Conservation (phyloP, 1,140 invertebrate species). For the Drosophila bocqueti region DNA sequence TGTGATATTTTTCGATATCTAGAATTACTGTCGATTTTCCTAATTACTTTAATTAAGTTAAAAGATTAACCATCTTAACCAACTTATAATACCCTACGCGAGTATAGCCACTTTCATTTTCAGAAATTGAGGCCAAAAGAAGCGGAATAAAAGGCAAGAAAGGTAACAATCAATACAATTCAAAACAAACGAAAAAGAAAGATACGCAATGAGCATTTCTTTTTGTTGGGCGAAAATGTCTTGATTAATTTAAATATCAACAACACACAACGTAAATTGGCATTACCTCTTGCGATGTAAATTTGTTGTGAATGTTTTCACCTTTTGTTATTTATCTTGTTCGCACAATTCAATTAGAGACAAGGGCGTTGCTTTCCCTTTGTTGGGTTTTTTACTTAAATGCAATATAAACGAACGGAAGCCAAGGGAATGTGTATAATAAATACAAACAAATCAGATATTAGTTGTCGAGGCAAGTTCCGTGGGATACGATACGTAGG, state of each 20-base stretch:
- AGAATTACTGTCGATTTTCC: too few species aligned
- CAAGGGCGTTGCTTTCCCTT: not conserved
- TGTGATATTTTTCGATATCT: too few species aligned
- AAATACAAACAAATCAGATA: slow-evolving; percentile 5
- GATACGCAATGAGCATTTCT: not conserved
- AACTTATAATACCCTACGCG: not conserved
- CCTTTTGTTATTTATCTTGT: slow-evolving; percentile 1
- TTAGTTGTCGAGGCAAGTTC: slow-evolving; percentile 4
- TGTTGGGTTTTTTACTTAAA: not conserved
- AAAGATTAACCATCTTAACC: too few species aligned
- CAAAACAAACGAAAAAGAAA: not conserved
- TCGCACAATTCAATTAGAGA: slow-evolving; percentile 28
- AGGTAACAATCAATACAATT: not conserved
- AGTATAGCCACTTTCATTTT: not conserved
- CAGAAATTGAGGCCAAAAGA: not conserved
- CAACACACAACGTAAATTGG: slow-evolving; percentile 11
- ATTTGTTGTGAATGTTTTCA: slow-evolving; percentile 7
- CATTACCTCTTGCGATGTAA: not conserved
- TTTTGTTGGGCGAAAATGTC: not conserved
- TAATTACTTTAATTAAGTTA: too few species aligned
- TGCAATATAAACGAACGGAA: slow-evolving; percentile 10
- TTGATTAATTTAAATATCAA: slow-evolving; percentile 16
- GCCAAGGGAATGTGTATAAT: slow-evolving; percentile 1
- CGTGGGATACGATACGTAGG: slow-evolving; percentile 29
- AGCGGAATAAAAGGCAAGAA: not conserved